phyloP scores from a whole-genome alignment of 1,140 invertebrate species.

The Euura lappo region DNA sequence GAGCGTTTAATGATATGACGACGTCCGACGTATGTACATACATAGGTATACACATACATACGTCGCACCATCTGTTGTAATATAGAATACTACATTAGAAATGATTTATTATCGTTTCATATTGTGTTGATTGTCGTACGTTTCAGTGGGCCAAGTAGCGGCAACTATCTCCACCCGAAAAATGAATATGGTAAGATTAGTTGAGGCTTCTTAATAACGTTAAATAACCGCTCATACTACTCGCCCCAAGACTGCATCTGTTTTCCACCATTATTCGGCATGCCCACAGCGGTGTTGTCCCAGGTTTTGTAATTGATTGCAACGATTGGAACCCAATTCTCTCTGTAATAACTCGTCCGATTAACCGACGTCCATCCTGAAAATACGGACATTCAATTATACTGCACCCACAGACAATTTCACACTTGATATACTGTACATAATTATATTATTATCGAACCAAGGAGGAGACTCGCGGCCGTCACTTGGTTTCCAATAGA shows the following conservation, averaged over 20 bases:
- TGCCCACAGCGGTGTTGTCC: not conserved
- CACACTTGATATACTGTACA: too few species aligned
- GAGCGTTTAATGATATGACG: too few species aligned
- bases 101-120: constrained; percentile 29
- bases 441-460: too few species aligned
- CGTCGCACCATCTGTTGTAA: not conserved
- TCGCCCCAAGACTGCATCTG: not conserved
- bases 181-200: constrained; percentile 60
- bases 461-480: too few species aligned
- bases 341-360: too few species aligned
- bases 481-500: too few species aligned
- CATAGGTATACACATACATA: not conserved
- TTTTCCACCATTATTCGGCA: not conserved
- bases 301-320: too few species aligned
- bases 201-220: constrained; percentile 32
- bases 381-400: too few species aligned
- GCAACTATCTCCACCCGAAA: constrained; percentile 63
- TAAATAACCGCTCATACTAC: not conserved
- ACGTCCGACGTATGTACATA: not conserved
- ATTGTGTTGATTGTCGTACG: constrained; percentile 58
- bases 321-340: too few species aligned
- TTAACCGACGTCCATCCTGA: too few species aligned
- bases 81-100: not conserved
- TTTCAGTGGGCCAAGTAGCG: constrained; percentile 63
- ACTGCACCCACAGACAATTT: too few species aligned